These are phyloP conservation scores for Glomeris marginata DNA, from an alignment of 2,888 invertebrate species.

Conservation along the genomic window DNA sequence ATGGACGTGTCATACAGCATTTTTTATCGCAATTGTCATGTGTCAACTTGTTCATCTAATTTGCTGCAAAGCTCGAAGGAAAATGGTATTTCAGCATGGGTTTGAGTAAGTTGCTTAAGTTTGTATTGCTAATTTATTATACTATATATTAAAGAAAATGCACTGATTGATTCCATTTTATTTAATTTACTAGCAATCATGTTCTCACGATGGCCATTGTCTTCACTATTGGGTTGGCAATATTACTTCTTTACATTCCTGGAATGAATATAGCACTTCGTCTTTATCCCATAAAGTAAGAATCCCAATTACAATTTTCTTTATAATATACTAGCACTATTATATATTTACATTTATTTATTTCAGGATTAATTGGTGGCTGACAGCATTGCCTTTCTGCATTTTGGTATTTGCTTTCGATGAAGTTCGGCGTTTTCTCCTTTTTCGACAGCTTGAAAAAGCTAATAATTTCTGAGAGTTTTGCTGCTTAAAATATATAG, in stretches of 20 bases:
- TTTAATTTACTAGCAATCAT: conserved; percentile 12
- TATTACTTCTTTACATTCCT: conserved; percentile 14
- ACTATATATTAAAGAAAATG: not conserved
- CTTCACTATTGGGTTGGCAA: conserved; percentile 12
- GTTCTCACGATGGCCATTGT: conserved; percentile 13
- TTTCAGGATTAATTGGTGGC: conserved; percentile 13
- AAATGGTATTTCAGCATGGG: conserved; percentile 14
- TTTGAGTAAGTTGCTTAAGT: conserved; percentile 4
- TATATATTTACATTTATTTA: not conserved
- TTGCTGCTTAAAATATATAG: not conserved
- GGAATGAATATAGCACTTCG: conserved; percentile 13
- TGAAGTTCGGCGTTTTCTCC: conserved; percentile 5
- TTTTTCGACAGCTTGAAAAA: not conserved
- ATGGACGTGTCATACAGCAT: conserved; percentile 16
- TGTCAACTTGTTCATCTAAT: conserved; percentile 15
- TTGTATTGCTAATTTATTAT: not conserved
- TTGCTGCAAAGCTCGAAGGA: conserved; percentile 12
- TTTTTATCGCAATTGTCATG: conserved; percentile 15
- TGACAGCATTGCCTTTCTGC: conserved; percentile 10
- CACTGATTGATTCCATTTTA: not conserved
- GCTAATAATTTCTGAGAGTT: not conserved
- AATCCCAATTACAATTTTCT: not conserved
- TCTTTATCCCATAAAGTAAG: conserved; percentile 11
- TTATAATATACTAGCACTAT: not conserved
- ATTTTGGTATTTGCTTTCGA: conserved; percentile 12